A percentile compares a stretch with the other conserved stretches of the same genome.
These are phyloP conservation scores for Plecturocebus donacophilus DNA, from an alignment of 2,113 vertebrate species.

Conservation along the genomic window DNA sequence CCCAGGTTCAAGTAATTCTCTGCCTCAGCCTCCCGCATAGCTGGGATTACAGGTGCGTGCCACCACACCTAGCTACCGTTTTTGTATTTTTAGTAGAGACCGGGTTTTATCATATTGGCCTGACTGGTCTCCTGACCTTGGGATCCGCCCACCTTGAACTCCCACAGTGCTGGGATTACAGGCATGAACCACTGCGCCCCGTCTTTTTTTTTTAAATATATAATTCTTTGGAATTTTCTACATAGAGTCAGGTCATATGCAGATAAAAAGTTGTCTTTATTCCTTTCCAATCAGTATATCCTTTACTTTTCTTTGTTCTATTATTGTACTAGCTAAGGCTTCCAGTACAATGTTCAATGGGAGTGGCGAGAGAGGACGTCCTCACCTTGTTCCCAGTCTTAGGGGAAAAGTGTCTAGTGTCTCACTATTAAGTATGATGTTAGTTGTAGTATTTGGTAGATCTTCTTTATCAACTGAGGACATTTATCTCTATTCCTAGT, in stretches of 20 bases:
- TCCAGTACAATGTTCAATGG: neutral
- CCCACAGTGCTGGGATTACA: too few relatives aligned
- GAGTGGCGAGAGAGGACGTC: neutral
- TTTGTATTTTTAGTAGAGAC: too few relatives aligned
- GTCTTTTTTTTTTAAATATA: too few relatives aligned
- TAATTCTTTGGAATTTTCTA: too few relatives aligned
- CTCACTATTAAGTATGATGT: neutral
- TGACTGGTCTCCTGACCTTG: too few relatives aligned
- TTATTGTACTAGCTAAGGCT: neutral
- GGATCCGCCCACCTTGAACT: too few relatives aligned
- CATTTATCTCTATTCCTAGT: neutral
- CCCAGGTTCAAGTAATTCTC: too few relatives aligned
- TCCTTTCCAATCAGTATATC: neutral
- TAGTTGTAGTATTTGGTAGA: neutral
- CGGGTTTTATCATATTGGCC: too few relatives aligned
- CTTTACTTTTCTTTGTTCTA: neutral
- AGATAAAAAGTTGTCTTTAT: neutral
- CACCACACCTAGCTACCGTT: too few relatives aligned
- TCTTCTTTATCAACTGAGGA: neutral
- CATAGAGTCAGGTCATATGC: neutral
- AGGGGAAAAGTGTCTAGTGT: neutral
- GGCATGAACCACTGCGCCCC: too few relatives aligned
- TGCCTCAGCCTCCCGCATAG: too few relatives aligned
- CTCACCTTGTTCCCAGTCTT: neutral
- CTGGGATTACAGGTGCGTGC: too few relatives aligned